A percentile compares a stretch with the other conserved stretches of the same genome.
Conservation (phyloP, 2,797 vertebrate genomes). For the Rhabdomys pumilio region DNA sequence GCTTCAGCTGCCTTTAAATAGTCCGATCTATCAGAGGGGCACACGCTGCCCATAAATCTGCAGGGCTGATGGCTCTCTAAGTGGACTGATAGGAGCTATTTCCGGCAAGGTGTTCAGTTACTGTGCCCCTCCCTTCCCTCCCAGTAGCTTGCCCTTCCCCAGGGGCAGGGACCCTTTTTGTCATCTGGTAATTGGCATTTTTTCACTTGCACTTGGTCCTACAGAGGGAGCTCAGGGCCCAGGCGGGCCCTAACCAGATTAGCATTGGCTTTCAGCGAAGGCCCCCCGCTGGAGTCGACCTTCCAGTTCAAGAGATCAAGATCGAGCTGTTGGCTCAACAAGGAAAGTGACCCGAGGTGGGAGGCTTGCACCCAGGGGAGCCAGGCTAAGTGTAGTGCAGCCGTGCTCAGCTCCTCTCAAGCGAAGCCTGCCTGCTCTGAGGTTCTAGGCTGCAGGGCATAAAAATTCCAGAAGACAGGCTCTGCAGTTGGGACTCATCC, state of each 20-base stretch:
- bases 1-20: constrained; percentile 92
- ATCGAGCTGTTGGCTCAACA: constrained; percentile 87
- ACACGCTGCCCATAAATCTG: constrained; percentile 93
- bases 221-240: constrained; percentile 82
- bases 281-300: constrained; percentile 79
- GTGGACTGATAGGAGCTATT: constrained; percentile 89
- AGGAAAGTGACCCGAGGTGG: constrained; percentile 73
- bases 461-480: background rate
- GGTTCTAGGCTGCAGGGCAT: background rate
- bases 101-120: constrained; percentile 90
- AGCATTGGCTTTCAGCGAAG: constrained; percentile 86
- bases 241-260: constrained; percentile 83
- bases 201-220: constrained; percentile 84
- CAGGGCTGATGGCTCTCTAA: constrained; percentile 90
- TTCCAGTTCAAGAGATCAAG: constrained; percentile 86
- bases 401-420: constrained; percentile 11
- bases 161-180: constrained; percentile 87
- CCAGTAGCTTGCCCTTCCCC: constrained; percentile 82
- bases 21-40: constrained; percentile 94
- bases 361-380: constrained; percentile 75
- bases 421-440: constrained; percentile 30
- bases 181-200: constrained; percentile 90
- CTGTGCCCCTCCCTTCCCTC: constrained; percentile 77
- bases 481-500: background rate
- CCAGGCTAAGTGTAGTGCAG: constrained; percentile 43